Conservation (phyloP, 2,888 invertebrate genomes). For the Trimorus sp. region DNA sequence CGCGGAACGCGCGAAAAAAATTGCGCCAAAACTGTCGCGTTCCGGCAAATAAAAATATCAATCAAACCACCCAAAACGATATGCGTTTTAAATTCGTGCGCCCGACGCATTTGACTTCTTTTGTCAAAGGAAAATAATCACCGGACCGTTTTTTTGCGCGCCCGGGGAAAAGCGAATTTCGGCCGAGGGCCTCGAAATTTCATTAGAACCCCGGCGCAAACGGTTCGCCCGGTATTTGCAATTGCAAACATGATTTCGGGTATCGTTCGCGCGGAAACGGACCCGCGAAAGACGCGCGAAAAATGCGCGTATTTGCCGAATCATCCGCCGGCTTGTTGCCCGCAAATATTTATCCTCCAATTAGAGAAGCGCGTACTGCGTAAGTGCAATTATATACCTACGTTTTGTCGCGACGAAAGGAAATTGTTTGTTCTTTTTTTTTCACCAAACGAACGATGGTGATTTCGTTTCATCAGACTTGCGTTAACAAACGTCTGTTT, state of each 20-base stretch:
- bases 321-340: neutral
- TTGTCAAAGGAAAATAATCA: slow-evolving; percentile 17
- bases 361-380: neutral
- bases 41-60: slow-evolving; percentile 2
- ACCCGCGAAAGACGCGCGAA: neutral
- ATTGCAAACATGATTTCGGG: slow-evolving; percentile 37
- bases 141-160: slow-evolving; percentile 6
- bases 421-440: neutral
- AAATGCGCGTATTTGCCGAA: neutral
- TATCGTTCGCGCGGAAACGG: slow-evolving; percentile 21
- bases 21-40: too few species aligned
- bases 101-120: slow-evolving; percentile 3
- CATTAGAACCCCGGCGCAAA: slow-evolving; percentile 39
- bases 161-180: slow-evolving; percentile 27
- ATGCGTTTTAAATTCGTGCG: slow-evolving; percentile 7
- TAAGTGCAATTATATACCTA: neutral
- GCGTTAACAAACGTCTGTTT: too few species aligned
- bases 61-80: neutral
- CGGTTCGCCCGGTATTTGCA: slow-evolving; percentile 35
- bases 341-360: neutral
- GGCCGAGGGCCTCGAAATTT: slow-evolving; percentile 17
- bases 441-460: neutral
- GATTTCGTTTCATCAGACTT: too few species aligned
- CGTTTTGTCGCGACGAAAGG: neutral
- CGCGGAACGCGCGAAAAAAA: neutral